A percentile compares a stretch with the other conserved stretches of the same genome.
Conservation (phyloP, 2,113 vertebrate genomes). For the Plotosus lineatus region DNA sequence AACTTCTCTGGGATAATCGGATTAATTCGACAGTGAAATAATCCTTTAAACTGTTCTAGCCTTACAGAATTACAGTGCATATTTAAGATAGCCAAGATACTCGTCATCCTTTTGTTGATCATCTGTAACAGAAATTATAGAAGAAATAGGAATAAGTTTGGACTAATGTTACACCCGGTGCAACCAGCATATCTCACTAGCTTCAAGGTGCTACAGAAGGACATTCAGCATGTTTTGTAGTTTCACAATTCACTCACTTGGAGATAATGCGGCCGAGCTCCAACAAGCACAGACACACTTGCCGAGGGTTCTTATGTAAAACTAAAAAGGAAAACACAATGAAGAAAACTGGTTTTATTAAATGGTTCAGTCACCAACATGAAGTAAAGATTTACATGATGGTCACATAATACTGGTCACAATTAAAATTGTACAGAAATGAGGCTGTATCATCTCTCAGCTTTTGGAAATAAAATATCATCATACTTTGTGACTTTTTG, state of each 20-base stretch:
- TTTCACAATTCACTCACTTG: conserved; percentile 77
- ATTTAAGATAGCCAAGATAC: background rate
- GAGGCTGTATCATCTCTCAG: too few relatives aligned
- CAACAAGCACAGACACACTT: conserved; percentile 94
- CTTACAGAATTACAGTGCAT: background rate
- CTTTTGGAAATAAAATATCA: too few relatives aligned
- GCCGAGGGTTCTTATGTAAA: conserved; percentile 93
- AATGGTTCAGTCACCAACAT: background rate
- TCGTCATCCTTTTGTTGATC: background rate
- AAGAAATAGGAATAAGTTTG: too few relatives aligned
- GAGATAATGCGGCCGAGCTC: conserved; percentile 92
- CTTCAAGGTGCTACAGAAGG: background rate
- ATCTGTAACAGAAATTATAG: background rate
- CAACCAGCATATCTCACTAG: background rate
- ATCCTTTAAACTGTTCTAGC: too few relatives aligned
- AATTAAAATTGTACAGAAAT: too few relatives aligned
- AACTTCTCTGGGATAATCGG: too few relatives aligned
- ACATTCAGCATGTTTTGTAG: too few relatives aligned
- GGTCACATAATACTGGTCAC: too few relatives aligned
- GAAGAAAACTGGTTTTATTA: background rate
- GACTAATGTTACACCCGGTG: background rate
- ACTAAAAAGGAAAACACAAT: conserved; percentile 69
- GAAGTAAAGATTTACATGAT: too few relatives aligned
- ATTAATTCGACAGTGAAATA: background rate
- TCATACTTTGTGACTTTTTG: too few relatives aligned